phyloP scores from a whole-genome alignment of 2,888 invertebrate species.

The Atrina japonica region DNA sequence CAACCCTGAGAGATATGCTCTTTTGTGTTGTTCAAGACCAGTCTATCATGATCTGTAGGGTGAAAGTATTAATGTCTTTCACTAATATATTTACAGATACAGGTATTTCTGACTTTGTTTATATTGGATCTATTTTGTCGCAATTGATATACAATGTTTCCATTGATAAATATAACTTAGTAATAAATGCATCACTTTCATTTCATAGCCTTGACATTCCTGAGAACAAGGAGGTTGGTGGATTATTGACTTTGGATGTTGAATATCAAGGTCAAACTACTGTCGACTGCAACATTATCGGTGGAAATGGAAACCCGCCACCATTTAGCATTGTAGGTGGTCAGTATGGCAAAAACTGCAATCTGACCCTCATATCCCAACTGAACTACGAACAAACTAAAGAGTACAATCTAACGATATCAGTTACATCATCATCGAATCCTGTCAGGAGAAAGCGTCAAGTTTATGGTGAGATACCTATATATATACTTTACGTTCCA shows the following conservation, averaged over 20 bases:
- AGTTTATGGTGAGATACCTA: conserved; percentile 26
- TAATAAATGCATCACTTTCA: not conserved
- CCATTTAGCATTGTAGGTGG: conserved; percentile 83
- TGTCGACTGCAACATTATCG: conserved; percentile 51
- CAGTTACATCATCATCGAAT: conserved; percentile 34
- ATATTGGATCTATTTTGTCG: not conserved
- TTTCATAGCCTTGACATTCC: conserved; percentile 85
- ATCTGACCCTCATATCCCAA: conserved; percentile 85
- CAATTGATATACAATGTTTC: not conserved
- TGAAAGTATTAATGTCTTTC: too few species aligned
- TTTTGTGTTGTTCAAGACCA: too few species aligned
- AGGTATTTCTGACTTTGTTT: not conserved
- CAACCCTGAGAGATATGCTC: too few species aligned
- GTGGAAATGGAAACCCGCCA: conserved; percentile 39
- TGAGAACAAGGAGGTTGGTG: conserved; percentile 88
- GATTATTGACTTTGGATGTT: conserved; percentile 86
- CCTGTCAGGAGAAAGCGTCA: conserved; percentile 34
- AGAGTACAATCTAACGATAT: conserved; percentile 84
- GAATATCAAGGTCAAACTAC: conserved; percentile 55
- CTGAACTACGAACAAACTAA: conserved; percentile 89
- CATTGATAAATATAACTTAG: not conserved
- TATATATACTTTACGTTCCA: not conserved
- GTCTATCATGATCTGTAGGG: too few species aligned
- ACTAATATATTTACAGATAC: too few species aligned
- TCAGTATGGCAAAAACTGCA: conserved; percentile 91